Evolutionary conservation across 2,797 vertebrate genomes (phyloP).

Genomic region (Myioborus miniatus): DNA sequence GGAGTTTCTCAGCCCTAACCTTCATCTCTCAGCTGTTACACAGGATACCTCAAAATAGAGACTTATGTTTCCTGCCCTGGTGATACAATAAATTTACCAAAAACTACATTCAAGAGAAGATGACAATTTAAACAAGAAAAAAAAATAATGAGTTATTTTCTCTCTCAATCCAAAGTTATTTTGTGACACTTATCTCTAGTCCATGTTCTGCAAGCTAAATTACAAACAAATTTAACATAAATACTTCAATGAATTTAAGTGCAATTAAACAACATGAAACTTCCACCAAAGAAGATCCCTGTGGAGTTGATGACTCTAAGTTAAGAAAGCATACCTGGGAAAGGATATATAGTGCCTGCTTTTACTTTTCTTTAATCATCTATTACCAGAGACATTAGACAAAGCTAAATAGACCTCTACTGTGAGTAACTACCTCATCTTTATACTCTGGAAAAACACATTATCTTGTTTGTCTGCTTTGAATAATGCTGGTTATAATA

Average conservation of each 20-base stretch:
- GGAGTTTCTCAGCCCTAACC: not conserved
- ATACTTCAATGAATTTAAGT: not conserved
- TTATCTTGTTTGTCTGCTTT: not conserved
- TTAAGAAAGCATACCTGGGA: not conserved
- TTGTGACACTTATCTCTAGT: not conserved
- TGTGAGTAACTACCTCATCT: not conserved
- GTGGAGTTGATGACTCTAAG: not conserved
- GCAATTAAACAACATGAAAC: not conserved
- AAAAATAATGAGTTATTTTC: not conserved
- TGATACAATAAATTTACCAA: not conserved
- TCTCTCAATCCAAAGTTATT: not conserved
- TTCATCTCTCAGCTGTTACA: not conserved
- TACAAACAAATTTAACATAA: not conserved
- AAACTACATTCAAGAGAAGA: not conserved
- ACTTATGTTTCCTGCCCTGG: not conserved
- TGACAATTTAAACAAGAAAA: not conserved
- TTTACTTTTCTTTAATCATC: not conserved
- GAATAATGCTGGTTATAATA: not conserved
- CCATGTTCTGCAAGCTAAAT: not conserved
- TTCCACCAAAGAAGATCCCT: not conserved
- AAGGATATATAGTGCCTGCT: not conserved
- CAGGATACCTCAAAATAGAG: not conserved
- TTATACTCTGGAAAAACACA: not conserved
- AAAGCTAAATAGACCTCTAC: not conserved
- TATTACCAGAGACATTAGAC: not conserved